Conservation (phyloP, 2,888 invertebrate species). For the Caenorhabditis virilis region DNA sequence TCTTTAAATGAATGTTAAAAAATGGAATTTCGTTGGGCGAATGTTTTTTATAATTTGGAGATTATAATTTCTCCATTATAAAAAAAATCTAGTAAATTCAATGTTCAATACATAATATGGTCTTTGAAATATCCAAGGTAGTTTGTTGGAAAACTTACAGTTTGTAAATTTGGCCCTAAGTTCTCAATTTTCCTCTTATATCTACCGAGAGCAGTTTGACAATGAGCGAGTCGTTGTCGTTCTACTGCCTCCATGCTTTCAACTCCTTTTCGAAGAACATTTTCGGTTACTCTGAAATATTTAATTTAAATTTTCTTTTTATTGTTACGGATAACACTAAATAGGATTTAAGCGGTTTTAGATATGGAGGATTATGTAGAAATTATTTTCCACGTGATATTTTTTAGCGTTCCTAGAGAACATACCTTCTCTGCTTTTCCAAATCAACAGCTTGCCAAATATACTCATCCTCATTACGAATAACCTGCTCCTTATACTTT, state of each 20-base stretch:
- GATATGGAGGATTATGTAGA: background rate
- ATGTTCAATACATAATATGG: no score
- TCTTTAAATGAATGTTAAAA: slow-evolving; percentile 24
- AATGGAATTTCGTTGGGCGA: no score
- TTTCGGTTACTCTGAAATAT: slow-evolving; percentile 45
- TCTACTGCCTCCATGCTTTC: slow-evolving; percentile 58
- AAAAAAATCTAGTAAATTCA: no score
- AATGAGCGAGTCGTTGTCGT: slow-evolving; percentile 55
- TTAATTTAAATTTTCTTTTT: background rate
- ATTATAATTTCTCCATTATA: no score
- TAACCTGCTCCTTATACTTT: slow-evolving; percentile 47
- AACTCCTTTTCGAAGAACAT: slow-evolving; percentile 52
- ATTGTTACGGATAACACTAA: background rate
- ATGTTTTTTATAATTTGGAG: no score
- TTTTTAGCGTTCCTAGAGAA: background rate
- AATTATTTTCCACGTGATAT: background rate
- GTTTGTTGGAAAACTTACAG: slow-evolving; percentile 32
- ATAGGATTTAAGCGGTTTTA: background rate
- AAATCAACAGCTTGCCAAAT: slow-evolving; percentile 52
- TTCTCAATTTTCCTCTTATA: slow-evolving; percentile 57
- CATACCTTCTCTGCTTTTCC: slow-evolving; percentile 50
- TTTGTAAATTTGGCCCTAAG: slow-evolving; percentile 51
- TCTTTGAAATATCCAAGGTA: no score
- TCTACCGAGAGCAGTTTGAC: slow-evolving; percentile 55
- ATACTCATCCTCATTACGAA: slow-evolving; percentile 48